Evolutionary conservation across 2,797 vertebrate genomes (phyloP).

Genomic region (Xiphophorus birchmanni): DNA sequence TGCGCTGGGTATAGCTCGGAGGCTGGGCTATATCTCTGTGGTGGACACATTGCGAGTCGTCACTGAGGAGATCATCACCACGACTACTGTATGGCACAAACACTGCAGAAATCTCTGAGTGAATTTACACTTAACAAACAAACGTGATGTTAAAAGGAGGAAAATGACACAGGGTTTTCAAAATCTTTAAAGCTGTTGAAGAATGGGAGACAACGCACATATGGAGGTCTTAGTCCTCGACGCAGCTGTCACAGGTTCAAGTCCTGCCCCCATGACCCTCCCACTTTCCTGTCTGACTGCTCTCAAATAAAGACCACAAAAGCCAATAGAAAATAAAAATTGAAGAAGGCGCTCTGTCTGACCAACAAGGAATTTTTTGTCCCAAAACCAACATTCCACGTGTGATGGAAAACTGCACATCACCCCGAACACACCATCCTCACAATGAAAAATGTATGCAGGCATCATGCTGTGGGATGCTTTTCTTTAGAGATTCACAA

Average conservation of each 20-base stretch:
- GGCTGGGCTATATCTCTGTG: slow-evolving; percentile 98
- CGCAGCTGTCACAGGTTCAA: too few species aligned
- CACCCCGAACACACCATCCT: neutral
- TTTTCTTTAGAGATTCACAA: neutral
- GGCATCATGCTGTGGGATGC: neutral
- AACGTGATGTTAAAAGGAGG: neutral
- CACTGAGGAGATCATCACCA: slow-evolving; percentile 95
- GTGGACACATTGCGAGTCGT: slow-evolving; percentile 97
- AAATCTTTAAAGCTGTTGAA: neutral
- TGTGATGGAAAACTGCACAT: neutral
- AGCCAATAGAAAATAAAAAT: neutral
- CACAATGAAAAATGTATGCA: neutral
- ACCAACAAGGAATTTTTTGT: neutral
- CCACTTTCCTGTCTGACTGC: too few species aligned
- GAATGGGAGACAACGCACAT: too few species aligned
- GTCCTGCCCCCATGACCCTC: too few species aligned
- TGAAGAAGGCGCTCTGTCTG: neutral
- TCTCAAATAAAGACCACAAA: too few species aligned
- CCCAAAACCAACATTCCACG: neutral
- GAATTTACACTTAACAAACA: neutral
- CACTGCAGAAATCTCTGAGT: neutral
- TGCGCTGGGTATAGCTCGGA: slow-evolving; percentile 93
- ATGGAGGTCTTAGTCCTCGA: too few species aligned
- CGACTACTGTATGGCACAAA: slow-evolving; percentile 87
- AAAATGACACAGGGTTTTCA: neutral